Base-by-base conservation (phyloP, 2,797 vertebrate genomes). In the Babyrousa celebensis region DNA sequence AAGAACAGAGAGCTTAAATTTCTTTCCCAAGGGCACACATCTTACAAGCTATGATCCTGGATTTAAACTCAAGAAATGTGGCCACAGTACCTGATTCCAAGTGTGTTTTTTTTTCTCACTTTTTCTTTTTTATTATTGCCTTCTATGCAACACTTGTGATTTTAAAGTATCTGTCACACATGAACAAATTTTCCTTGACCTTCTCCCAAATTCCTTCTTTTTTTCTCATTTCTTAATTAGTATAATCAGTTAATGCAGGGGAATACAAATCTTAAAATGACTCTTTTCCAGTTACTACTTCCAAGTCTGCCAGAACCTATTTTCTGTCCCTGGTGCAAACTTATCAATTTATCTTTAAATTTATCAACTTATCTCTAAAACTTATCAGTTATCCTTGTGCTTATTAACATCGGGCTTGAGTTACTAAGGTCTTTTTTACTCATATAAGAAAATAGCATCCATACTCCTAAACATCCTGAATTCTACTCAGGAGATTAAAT, bases 131-230 rank as follows among this genome's bases (percentile, higher is more conserved):
- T 78, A 20, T 60, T 23, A 32, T 89, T 89, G 21, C 18, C 10
- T 54, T 92, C 18, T 21, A 23, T 43, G 29, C 11, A 84, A 65
- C 20, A 43, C 21, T 63, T 85, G 16, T 58, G n/a, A 58, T 91
- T 82, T 86, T 84, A 93, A 89, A 92, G 36, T 56, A 32, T 2
- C 21, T 84, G 8, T 90, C n/a, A 16, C 52, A n/a, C 62, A 65
- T 48, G 18, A 85, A 58, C 25, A 95, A 7, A 58, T 74, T 68
- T 70, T 62, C 36, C 18, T 77, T 84, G 32, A 80, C 71, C 5
- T 48, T 58, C 0, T 12, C 14, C 52, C 23, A 48, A 27, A 68
- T 62, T 48, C 16, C 21, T 9, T 52, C 23, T 60, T 68, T 89
- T 89, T 52, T 25, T 17, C 25, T 11, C 1, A 2, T 40, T 68